Percentiles rank a stretch among this genome's conserved stretches.
Evolutionary conservation across 2,797 vertebrate species (phyloP).

Genomic region (Euthynnus affinis): DNA sequence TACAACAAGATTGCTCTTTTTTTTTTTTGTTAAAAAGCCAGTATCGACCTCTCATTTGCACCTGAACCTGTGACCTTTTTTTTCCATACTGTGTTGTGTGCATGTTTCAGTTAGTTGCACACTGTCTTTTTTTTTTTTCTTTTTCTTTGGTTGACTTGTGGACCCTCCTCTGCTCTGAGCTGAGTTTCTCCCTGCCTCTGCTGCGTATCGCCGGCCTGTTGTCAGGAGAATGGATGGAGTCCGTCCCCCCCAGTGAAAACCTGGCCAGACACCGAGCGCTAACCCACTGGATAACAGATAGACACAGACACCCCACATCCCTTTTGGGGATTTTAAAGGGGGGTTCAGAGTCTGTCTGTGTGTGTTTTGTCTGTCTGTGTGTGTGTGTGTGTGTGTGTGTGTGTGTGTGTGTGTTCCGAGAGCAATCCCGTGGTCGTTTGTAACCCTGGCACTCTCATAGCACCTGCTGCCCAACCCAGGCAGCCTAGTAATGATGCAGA

Average conservation of each 20-base stretch:
- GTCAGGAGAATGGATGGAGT: constrained; percentile 96
- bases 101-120: constrained; percentile 53
- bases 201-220: constrained; percentile 90
- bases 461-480: constrained; percentile 92
- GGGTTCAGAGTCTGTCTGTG: constrained; percentile 48
- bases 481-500: constrained; percentile 96
- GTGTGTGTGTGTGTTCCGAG: constrained; percentile 86
- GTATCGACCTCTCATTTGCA: constrained; percentile 17
- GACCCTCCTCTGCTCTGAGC: constrained; percentile 79
- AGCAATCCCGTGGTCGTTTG: constrained; percentile 91
- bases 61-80: constrained; percentile 29
- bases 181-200: constrained; percentile 67
- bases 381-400: constrained; percentile 63
- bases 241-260: constrained; percentile 91
- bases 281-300: constrained; percentile 97
- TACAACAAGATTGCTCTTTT: constrained; percentile 8
- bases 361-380: constrained; percentile 43
- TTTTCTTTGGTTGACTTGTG: constrained; percentile 53
- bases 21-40: constrained; percentile 2
- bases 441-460: constrained; percentile 93
- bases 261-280: constrained; percentile 91
- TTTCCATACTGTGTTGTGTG: constrained; percentile 24
- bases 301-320: constrained; percentile 89
- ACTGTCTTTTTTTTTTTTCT: constrained; percentile 27
- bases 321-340: constrained; percentile 93